These are phyloP conservation scores for Esox masquinongy DNA, from an alignment of 2,797 vertebrate genomes.

Conservation along the genomic window DNA sequence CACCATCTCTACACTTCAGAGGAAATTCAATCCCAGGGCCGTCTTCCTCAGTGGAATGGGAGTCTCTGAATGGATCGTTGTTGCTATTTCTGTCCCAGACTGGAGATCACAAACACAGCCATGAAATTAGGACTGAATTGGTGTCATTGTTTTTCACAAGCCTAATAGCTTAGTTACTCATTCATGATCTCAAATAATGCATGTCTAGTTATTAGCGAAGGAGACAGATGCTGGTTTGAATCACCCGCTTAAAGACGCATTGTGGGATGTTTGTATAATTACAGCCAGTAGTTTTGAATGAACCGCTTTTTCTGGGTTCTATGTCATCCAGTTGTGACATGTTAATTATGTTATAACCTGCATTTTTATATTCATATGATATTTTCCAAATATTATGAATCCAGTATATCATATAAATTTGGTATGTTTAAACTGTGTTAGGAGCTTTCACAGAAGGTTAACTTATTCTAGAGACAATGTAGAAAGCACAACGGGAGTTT, in stretches of 20 bases:
- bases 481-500: too few relatives aligned
- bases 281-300: too few relatives aligned
- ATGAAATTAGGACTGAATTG: constrained; percentile 2
- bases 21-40: not conserved
- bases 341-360: too few relatives aligned
- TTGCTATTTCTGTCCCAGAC: constrained; percentile 36
- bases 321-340: too few relatives aligned
- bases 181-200: not conserved
- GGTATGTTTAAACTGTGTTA: not conserved
- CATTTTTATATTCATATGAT: too few relatives aligned
- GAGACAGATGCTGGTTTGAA: not conserved
- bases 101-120: constrained; percentile 34
- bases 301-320: too few relatives aligned
- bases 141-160: constrained; percentile 1
- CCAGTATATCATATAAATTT: too few relatives aligned
- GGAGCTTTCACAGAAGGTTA: not conserved
- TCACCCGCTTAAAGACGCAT: not conserved
- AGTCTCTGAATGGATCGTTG: constrained; percentile 20
- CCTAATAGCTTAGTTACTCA: not conserved
- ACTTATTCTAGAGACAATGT: too few relatives aligned
- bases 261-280: too few relatives aligned
- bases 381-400: too few relatives aligned
- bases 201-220: not conserved
- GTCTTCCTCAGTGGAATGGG: constrained; percentile 24
- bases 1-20: not conserved